Evolutionary conservation across 2,113 vertebrate genomes (phyloP).

Genomic region (Asarcornis scutulata): DNA sequence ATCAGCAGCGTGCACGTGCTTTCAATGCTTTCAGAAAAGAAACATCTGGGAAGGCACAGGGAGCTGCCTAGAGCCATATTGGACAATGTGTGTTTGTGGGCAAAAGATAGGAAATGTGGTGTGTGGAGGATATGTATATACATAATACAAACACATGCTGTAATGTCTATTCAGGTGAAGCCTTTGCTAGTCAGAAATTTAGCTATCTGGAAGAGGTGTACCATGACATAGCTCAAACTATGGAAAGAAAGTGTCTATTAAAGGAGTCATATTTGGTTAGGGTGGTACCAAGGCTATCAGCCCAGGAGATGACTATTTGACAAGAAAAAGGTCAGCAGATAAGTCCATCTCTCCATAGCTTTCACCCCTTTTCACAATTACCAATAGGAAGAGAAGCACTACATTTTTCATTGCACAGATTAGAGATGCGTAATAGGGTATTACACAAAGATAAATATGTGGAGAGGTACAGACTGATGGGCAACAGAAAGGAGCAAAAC

Average conservation of each 20-base stretch:
- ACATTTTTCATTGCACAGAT: not conserved
- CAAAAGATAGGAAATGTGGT: not conserved
- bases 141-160: not conserved
- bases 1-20: rapidly evolving
- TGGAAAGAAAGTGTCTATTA: not conserved
- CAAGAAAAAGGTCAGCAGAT: not conserved
- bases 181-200: not conserved
- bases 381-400: not conserved
- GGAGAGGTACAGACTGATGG: not conserved
- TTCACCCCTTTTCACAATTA: not conserved
- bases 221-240: not conserved
- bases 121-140: not conserved
- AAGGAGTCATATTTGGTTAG: not conserved
- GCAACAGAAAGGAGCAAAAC: not conserved
- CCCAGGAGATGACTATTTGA: not conserved
- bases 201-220: not conserved
- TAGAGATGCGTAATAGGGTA: not conserved
- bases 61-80: not conserved
- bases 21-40: not conserved
- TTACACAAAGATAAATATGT: slow-evolving; percentile 16
- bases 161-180: not conserved
- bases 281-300: not conserved
- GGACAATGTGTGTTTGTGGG: not conserved
- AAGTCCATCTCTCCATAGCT: not conserved
- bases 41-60: not conserved